Evolutionary conservation across 2,888 invertebrate genomes (phyloP).

Genomic region (Congeria kusceri): DNA sequence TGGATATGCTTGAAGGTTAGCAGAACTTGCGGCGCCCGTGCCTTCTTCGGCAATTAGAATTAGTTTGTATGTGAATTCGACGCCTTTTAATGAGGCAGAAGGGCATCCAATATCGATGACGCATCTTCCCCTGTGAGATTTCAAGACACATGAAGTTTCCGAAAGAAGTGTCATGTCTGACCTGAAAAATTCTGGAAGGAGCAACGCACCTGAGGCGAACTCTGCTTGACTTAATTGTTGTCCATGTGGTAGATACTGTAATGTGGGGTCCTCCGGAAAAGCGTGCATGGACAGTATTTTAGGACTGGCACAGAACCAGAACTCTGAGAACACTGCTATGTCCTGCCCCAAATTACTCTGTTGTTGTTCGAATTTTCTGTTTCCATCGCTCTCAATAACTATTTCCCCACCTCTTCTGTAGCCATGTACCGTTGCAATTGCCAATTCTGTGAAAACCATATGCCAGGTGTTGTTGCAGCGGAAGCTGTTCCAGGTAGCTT

Average conservation of each 20-base stretch:
- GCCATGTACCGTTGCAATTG: no score
- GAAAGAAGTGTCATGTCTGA: conserved; percentile 16
- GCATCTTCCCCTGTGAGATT: conserved; percentile 10
- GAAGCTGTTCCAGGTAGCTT: no score
- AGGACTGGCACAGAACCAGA: conserved; percentile 21
- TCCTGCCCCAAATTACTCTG: not conserved
- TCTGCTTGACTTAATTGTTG: not conserved
- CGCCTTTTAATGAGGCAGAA: not conserved
- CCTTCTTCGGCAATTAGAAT: not conserved
- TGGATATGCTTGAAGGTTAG: not conserved
- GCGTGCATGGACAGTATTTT: conserved; percentile 6
- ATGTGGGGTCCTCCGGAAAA: conserved; percentile 7
- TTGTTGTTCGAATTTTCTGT: not conserved
- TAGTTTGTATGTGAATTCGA: conserved; percentile 15
- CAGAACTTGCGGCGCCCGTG: not conserved
- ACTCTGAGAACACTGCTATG: conserved; percentile 7
- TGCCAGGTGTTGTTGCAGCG: no score
- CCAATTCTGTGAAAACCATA: no score
- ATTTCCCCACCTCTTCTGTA: not conserved
- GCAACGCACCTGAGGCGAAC: conserved; percentile 2
- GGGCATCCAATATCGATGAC: conserved; percentile 10
- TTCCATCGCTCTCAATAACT: conserved; percentile 3
- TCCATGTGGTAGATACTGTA: not conserved
- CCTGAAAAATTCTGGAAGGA: conserved; percentile 16
- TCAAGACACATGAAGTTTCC: not conserved